A percentile compares a stretch with the other conserved stretches of the same genome.
phyloP scores from a whole-genome alignment of 1,140 invertebrate species.

The Brachionus plicatilis region DNA sequence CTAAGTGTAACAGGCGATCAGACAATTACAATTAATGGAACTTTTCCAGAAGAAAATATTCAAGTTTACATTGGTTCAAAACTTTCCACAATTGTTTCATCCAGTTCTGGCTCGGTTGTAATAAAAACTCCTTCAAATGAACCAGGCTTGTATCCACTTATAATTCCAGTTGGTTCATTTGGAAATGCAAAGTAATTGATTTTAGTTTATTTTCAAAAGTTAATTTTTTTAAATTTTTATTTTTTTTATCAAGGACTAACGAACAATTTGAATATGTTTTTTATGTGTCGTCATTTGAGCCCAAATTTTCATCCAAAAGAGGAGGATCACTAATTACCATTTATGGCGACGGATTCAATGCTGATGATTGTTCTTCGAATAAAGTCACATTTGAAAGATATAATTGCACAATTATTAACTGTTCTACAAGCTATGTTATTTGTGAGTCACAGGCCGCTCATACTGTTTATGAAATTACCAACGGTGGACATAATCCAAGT shows the following conservation, averaged over 20 bases:
- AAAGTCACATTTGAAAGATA: conserved; percentile 45
- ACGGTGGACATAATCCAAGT: conserved; percentile 45
- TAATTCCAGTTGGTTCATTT: not conserved
- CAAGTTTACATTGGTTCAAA: conserved; percentile 42
- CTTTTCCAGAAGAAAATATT: conserved; percentile 41
- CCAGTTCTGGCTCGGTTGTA: conserved; percentile 39
- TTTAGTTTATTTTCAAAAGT: not conserved
- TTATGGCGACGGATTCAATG: conserved; percentile 46
- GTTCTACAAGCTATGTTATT: conserved; percentile 43
- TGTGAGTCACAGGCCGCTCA: conserved; percentile 46
- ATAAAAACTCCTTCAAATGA: conserved; percentile 42
- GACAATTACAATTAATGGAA: conserved; percentile 43
- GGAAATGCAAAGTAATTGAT: conserved; percentile 25
- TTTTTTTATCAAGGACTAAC: not conserved
- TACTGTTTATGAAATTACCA: conserved; percentile 43
- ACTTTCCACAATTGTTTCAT: conserved; percentile 32
- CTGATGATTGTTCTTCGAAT: conserved; percentile 33
- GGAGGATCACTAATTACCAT: conserved; percentile 48
- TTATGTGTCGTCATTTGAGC: conserved; percentile 12
- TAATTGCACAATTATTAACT: conserved; percentile 43
- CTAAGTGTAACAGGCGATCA: conserved; percentile 43
- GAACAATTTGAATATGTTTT: conserved; percentile 39
- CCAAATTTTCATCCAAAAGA: conserved; percentile 6
- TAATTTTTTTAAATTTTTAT: not conserved
- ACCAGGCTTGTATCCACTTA: conserved; percentile 42